Conservation (phyloP, 2,888 invertebrate species). For the Tanytarsus gracilentus region DNA sequence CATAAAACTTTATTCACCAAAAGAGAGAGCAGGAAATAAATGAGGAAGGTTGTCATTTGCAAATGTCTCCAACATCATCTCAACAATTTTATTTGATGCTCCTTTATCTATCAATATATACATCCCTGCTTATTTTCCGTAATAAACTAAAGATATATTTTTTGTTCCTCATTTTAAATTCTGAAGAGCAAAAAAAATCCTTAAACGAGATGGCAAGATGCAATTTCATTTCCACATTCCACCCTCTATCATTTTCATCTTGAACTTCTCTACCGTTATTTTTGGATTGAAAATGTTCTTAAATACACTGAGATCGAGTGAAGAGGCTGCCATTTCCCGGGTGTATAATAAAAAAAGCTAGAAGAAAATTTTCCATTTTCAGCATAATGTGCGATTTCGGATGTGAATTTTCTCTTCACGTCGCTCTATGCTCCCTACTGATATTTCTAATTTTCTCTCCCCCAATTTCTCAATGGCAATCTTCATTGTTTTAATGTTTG, state of each 20-base stretch:
- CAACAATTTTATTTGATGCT: too few relatives aligned
- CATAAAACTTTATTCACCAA: too few relatives aligned
- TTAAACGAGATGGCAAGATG: background rate
- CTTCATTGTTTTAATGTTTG: conserved; percentile 20
- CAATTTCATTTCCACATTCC: too few relatives aligned
- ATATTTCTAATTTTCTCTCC: background rate
- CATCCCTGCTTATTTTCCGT: too few relatives aligned
- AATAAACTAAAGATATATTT: too few relatives aligned
- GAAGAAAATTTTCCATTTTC: conserved; percentile 2
- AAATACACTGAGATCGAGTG: conserved; percentile 5
- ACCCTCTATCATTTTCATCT: too few relatives aligned
- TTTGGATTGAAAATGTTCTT: conserved; percentile 14
- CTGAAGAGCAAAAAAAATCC: too few relatives aligned
- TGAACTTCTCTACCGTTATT: background rate
- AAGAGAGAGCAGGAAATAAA: too few relatives aligned
- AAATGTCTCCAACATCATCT: too few relatives aligned
- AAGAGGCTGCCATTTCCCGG: conserved; percentile 17
- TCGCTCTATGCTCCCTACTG: background rate
- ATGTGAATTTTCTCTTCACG: conserved; percentile 16
- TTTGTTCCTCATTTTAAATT: too few relatives aligned
- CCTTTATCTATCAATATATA: too few relatives aligned
- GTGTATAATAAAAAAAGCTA: conserved; percentile 22
- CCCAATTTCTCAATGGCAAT: conserved; percentile 5
- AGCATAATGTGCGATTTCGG: background rate
- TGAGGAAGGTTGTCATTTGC: too few relatives aligned